Evolutionary conservation across 2,113 vertebrate species (phyloP), one percentile per base, ranked within the genome.

Genomic region (Lophius piscatorius): DNA sequence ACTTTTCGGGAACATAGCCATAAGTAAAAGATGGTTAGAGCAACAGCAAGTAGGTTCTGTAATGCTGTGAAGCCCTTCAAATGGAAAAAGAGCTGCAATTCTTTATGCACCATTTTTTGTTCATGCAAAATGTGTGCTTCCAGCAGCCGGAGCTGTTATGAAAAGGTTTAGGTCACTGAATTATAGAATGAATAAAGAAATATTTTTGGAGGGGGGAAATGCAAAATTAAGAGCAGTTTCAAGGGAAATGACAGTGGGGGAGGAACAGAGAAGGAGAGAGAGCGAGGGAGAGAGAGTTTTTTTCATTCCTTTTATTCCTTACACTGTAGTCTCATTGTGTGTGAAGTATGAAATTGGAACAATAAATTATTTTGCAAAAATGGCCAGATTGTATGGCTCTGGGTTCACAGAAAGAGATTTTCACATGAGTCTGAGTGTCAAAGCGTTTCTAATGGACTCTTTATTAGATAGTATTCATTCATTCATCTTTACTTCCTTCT

Each of bases 161-260:
- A 16, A 28, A 55, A 63, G 64, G 50, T 68, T 70, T 63, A 11
- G 42, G n/a, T 50, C 33, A 36, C 3, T 74, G 60, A 54, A 63
- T 54, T 70, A 45, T 61, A 31, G 64, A 61, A 38, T 5, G n/a
- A 59, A 54, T 9, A 39, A 16, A 69, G 48, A 58, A 58, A 34
- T 45, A 59, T 16, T 34, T 71, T 55, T 22, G 12, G 11, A 4
- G 2, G 13, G 5, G 20, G 45, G 26, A 41, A 4, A 18, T 21
- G 41, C 34, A 58, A 52, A 67, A 63, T 56, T 64, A 50, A 16
- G 55, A 58, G n/a, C 13, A 39, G 71, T 49, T 63, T 64, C 36
- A 73, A 41, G 42, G 51, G 50, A 65, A 75, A 58, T 56, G 70
- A 74, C 72, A 76, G n/a, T n/a, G n/a, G n/a, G n/a, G n/a, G n/a